Percentiles rank a stretch among this genome's conserved stretches.
Evolutionary conservation across 2,888 invertebrate genomes (phyloP).

Genomic region (Opisthograptis luteolata): DNA sequence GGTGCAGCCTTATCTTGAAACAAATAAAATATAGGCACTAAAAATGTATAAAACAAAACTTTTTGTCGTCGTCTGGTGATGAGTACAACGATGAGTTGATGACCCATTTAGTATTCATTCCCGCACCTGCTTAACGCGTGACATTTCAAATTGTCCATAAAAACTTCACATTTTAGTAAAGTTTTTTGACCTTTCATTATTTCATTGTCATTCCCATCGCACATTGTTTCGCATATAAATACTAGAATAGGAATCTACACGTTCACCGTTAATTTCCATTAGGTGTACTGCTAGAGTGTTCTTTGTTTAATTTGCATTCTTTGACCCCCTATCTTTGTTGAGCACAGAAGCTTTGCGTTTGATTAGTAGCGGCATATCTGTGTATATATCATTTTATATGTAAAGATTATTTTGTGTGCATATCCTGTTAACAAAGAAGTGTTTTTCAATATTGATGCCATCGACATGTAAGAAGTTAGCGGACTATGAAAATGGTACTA

Average conservation of each 20-base stretch:
- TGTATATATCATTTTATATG: slow-evolving; percentile 6
- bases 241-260: slow-evolving; percentile 27
- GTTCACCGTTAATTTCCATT: slow-evolving; percentile 31
- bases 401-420: too few species aligned
- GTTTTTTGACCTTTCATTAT: slow-evolving; percentile 37
- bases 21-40: slow-evolving; percentile 1
- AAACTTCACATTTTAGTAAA: slow-evolving; percentile 27
- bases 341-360: slow-evolving; percentile 9
- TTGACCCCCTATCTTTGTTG: slow-evolving; percentile 19
- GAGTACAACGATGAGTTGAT: too few species aligned
- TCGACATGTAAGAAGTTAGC: too few species aligned
- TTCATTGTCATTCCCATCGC: slow-evolving; percentile 31
- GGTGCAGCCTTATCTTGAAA: too few species aligned
- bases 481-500: too few species aligned
- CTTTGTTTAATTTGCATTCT: slow-evolving; percentile 24
- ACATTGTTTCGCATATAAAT: slow-evolving; percentile 28
- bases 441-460: too few species aligned
- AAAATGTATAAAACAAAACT: background rate
- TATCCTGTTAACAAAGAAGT: too few species aligned
- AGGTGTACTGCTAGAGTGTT: slow-evolving; percentile 8
- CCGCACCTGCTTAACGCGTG: slow-evolving; percentile 17
- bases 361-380: background rate
- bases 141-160: slow-evolving; percentile 28
- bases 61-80: background rate
- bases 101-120: slow-evolving; percentile 21